phyloP scores from a whole-genome alignment of 1,140 invertebrate species.

The Neocloeon triangulifer region DNA sequence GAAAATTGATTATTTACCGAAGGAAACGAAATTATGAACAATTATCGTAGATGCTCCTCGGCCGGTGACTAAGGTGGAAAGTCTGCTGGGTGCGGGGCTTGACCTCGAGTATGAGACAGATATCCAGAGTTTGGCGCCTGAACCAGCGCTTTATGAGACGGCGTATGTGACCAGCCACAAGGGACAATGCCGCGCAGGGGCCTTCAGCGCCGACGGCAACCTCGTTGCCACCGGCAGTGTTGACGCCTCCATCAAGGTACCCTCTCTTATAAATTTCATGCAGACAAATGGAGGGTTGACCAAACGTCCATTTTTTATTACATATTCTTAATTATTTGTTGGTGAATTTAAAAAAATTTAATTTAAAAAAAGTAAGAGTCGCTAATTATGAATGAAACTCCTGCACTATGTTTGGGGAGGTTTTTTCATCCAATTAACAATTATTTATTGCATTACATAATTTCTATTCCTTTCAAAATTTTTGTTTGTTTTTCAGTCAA shows the following conservation, averaged over 20 bases:
- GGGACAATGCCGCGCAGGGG: conserved; percentile 80
- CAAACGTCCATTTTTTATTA: neutral
- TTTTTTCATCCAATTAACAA: neutral
- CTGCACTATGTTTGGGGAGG: neutral
- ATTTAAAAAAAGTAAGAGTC: too few relatives aligned
- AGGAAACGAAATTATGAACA: too few relatives aligned
- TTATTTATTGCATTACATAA: neutral
- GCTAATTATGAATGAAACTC: too few relatives aligned
- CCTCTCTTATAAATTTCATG: neutral
- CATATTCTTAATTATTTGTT: neutral
- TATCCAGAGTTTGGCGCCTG: conserved; percentile 65
- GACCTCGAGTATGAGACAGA: conserved; percentile 94
- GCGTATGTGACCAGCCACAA: conserved; percentile 98
- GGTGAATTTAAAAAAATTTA: too few relatives aligned
- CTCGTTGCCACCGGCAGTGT: conserved; percentile 95
- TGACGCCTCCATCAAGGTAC: conserved; percentile 90
- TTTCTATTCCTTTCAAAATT: too few relatives aligned
- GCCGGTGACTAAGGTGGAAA: conserved; percentile 20
- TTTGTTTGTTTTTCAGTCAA: too few relatives aligned
- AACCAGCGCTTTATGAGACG: conserved; percentile 90
- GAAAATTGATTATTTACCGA: too few relatives aligned
- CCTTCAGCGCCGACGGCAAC: conserved; percentile 84
- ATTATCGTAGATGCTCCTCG: too few relatives aligned
- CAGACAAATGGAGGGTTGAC: neutral
- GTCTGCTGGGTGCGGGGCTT: conserved; percentile 58